Percentiles rank a stretch among this genome's conserved stretches.
Evolutionary conservation across 2,797 vertebrate genomes (phyloP).

Genomic region (Premnoplex brunnescens): DNA sequence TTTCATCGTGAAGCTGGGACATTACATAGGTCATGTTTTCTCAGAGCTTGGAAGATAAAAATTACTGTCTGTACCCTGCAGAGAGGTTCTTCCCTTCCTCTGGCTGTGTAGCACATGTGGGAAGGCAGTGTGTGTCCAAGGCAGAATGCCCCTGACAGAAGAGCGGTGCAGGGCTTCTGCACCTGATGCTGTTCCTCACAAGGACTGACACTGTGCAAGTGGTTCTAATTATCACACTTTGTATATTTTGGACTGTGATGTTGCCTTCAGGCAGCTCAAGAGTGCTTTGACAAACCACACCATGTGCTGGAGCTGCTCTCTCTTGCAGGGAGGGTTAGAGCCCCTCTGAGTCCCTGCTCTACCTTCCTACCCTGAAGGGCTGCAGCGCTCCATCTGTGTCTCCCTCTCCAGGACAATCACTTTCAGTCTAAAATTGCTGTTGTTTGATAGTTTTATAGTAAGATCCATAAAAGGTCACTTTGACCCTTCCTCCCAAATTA

Average conservation of each 20-base stretch:
- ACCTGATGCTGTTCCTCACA: accelerated
- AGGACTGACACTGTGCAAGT: background rate
- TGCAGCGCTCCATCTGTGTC: accelerated
- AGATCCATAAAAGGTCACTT: background rate
- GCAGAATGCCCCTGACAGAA: background rate
- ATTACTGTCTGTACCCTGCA: background rate
- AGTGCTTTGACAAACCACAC: background rate
- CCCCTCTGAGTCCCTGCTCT: background rate
- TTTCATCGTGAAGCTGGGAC: background rate
- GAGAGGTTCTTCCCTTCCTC: background rate
- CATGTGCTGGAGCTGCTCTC: background rate
- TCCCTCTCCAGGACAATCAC: background rate
- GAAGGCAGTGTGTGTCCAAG: background rate
- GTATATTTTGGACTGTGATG: accelerated
- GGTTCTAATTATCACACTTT: background rate
- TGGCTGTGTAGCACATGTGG: background rate
- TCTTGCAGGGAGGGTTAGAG: background rate
- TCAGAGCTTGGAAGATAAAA: background rate
- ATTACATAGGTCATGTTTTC: background rate
- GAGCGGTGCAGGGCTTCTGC: background rate
- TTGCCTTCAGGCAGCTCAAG: background rate
- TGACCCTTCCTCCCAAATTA: background rate
- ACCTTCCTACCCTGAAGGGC: background rate
- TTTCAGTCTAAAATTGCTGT: background rate
- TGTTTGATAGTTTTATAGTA: background rate